Evolutionary conservation across 2,888 invertebrate species (phyloP).

Genomic region (Hemithea aestivaria): DNA sequence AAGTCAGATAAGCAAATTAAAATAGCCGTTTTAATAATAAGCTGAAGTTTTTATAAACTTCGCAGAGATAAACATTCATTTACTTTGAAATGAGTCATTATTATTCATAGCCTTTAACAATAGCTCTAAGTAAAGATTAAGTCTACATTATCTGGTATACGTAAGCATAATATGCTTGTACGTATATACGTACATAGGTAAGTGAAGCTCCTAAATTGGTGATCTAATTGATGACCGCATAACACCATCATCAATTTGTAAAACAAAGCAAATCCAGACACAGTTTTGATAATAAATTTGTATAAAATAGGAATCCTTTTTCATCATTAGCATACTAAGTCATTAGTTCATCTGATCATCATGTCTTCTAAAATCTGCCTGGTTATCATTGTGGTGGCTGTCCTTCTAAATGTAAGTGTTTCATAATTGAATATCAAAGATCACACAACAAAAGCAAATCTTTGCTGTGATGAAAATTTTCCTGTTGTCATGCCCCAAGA

Average conservation of each 20-base stretch:
- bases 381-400: constrained; percentile 26
- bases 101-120: no score
- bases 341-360: constrained; percentile 15
- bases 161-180: no score
- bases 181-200: background rate
- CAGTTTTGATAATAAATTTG: constrained; percentile 19
- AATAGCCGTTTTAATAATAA: no score
- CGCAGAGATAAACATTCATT: no score
- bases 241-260: background rate
- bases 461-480: no score
- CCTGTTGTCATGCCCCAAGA: no score
- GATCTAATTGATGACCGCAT: constrained; percentile 8
- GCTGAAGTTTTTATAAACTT: no score
- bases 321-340: background rate
- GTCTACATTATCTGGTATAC: constrained; percentile 1
- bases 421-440: background rate
- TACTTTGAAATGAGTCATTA: no score
- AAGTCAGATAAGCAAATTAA: no score
- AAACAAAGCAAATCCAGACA: constrained; percentile 18
- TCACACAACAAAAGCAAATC: no score
- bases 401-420: constrained; percentile 33
- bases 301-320: constrained; percentile 26
- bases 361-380: constrained; percentile 36
- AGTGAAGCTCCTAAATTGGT: background rate
- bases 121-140: no score